phyloP scores from a whole-genome alignment of 1,140 invertebrate genomes.

The Drosophila burlai region DNA sequence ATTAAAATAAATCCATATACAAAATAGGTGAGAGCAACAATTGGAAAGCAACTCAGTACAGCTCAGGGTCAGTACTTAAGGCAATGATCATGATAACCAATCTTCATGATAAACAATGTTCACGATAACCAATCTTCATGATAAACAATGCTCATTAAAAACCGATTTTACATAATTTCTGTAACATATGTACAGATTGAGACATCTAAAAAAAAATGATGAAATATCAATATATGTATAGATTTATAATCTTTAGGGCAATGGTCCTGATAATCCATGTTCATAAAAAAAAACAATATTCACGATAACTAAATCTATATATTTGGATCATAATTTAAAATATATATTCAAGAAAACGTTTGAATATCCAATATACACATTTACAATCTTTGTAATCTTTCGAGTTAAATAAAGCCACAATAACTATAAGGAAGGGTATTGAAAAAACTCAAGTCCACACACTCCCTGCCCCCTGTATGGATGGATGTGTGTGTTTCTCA shows the following conservation, averaged over 20 bases:
- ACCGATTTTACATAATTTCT: no score
- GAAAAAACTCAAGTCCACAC: not conserved
- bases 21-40: no score
- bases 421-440: conserved; percentile 10
- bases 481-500: conserved; percentile 47
- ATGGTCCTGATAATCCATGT: no score
- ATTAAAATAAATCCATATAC: no score
- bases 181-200: no score
- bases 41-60: not conserved
- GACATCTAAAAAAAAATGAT: no score
- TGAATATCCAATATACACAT: not conserved
- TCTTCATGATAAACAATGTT: not conserved
- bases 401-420: no score
- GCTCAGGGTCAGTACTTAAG: not conserved
- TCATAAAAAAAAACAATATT: no score
- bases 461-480: not conserved
- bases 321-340: not conserved
- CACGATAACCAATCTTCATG: not conserved
- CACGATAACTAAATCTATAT: not conserved
- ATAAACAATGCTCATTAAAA: no score
- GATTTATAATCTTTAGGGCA: no score
- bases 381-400: not conserved
- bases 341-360: not conserved
- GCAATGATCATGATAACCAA: not conserved
- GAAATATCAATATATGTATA: no score